Percentiles rank a stretch among this genome's conserved stretches.
These are phyloP conservation scores for Meles meles DNA, from an alignment of 2,113 vertebrate genomes.

Conservation along the genomic window DNA sequence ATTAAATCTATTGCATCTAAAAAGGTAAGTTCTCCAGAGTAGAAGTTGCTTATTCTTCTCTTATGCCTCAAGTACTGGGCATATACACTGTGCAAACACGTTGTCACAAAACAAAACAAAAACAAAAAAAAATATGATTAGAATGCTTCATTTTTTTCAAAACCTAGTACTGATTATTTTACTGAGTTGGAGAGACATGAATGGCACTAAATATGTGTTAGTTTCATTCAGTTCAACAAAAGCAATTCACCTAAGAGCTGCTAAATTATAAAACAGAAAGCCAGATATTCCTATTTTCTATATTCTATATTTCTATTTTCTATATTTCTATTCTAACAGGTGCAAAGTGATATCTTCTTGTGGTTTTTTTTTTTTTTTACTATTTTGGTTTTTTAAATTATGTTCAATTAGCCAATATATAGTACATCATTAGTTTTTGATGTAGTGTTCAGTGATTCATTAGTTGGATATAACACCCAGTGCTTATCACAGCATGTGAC, in stretches of 20 bases:
- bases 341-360: background rate
- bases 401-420: too few relatives aligned
- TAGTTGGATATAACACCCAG: too few relatives aligned
- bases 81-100: background rate
- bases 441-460: too few relatives aligned
- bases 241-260: background rate
- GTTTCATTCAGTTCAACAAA: background rate
- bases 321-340: background rate
- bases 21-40: background rate
- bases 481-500: too few relatives aligned
- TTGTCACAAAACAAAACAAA: background rate
- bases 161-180: background rate
- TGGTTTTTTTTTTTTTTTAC: too few relatives aligned
- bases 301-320: too few relatives aligned
- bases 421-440: too few relatives aligned
- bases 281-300: background rate
- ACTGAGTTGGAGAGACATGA: background rate
- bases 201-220: background rate
- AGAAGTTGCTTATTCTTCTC: background rate
- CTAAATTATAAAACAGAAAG: background rate
- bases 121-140: background rate
- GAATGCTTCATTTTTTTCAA: background rate
- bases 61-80: background rate
- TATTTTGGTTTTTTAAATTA: too few relatives aligned
- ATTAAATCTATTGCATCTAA: background rate